These are phyloP conservation scores for Cantharis rufa DNA, from an alignment of 2,888 invertebrate species.

Conservation along the genomic window DNA sequence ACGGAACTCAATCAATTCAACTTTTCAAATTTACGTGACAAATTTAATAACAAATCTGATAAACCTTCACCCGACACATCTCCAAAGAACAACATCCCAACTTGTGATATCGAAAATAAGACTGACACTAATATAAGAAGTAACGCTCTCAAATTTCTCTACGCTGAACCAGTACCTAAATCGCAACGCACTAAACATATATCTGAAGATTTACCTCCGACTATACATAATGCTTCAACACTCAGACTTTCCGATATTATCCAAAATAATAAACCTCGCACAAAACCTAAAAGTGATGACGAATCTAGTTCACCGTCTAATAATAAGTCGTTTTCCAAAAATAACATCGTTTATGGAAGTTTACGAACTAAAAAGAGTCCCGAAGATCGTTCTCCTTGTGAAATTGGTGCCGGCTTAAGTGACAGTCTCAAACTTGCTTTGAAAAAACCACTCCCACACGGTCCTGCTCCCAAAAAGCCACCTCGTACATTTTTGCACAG, in stretches of 20 bases:
- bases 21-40: slow-evolving; percentile 45
- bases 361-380: slow-evolving; percentile 4
- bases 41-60: slow-evolving; percentile 37
- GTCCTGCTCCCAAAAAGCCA: slow-evolving; percentile 77
- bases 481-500: slow-evolving; percentile 66
- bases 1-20: slow-evolving; percentile 44
- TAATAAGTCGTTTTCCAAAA: not conserved
- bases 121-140: slow-evolving; percentile 19
- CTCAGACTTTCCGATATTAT: slow-evolving; percentile 37
- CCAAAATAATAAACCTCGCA: not conserved
- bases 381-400: slow-evolving; percentile 6
- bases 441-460: slow-evolving; percentile 68
- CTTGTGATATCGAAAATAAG: not conserved
- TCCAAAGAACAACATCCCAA: not conserved
- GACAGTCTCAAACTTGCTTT: slow-evolving; percentile 69
- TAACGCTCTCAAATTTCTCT: slow-evolving; percentile 40
- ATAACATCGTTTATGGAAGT: slow-evolving; percentile 8
- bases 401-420: slow-evolving; percentile 45
- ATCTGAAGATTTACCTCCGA: not conserved
- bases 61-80: not conserved
- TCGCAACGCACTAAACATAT: slow-evolving; percentile 36
- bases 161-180: slow-evolving; percentile 51
- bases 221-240: slow-evolving; percentile 43
- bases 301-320: not conserved
- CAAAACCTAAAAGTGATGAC: slow-evolving; percentile 5